Conservation (phyloP, 2,797 vertebrate genomes). For the Knipowitschia caucasica region DNA sequence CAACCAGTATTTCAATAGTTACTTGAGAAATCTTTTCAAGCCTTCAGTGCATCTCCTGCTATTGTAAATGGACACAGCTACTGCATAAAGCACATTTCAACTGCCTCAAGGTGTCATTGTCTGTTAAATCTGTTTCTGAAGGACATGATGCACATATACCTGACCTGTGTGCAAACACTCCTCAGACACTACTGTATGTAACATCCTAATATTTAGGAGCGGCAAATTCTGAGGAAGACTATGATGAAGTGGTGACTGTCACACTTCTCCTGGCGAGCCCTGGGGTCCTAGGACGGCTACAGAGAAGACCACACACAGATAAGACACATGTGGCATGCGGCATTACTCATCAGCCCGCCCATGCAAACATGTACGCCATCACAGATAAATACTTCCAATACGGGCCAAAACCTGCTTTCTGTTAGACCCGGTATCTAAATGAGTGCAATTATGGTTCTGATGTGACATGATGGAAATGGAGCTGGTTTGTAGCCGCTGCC, state of each 20-base stretch:
- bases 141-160: background rate
- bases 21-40: too few species aligned
- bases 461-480: slow-evolving; percentile 54
- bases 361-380: slow-evolving; percentile 27
- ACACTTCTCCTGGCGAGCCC: slow-evolving; percentile 52
- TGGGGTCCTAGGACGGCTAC: slow-evolving; percentile 34
- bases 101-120: background rate
- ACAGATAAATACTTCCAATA: slow-evolving; percentile 24
- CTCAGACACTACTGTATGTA: background rate
- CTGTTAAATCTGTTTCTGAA: too few species aligned
- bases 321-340: slow-evolving; percentile 22
- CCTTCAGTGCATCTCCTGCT: background rate
- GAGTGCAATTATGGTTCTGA: slow-evolving; percentile 56
- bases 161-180: background rate
- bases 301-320: slow-evolving; percentile 49
- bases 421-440: slow-evolving; percentile 51
- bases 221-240: slow-evolving; percentile 50
- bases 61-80: background rate
- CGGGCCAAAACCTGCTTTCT: slow-evolving; percentile 49
- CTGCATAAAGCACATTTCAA: background rate
- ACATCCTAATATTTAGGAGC: slow-evolving; percentile 40
- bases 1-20: too few species aligned
- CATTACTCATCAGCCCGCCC: slow-evolving; percentile 35
- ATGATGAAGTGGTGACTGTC: slow-evolving; percentile 58
- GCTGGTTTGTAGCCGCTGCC: slow-evolving; percentile 43